Evolutionary conservation across 2,888 invertebrate genomes (phyloP), one percentile per base, ranked within the genome.

Genomic region (Caenorhabditis sp.): DNA sequence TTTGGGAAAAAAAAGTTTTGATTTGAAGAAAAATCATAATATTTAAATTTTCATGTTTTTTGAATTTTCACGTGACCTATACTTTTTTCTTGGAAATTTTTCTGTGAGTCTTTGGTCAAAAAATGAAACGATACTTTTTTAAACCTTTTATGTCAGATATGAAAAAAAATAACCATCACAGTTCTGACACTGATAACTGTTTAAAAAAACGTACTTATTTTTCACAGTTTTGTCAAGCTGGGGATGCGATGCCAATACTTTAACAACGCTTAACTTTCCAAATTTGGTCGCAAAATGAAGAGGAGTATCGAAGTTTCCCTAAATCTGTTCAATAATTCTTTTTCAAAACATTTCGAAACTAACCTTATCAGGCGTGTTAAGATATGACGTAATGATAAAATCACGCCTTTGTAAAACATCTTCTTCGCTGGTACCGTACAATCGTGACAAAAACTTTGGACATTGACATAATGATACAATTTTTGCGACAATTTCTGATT

Each of bases 301-400:
- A 21, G 81, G 81, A n/a, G 78, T 81, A 49, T 81, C 73, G 14
- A 62, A 69, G 12, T 62, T 66, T 53, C 61, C 17, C 60, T 50
- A 24, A 79, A 66, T n/a, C 77, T 76, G 27, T 61, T 69, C 36
- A 77, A 57, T 57, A 68, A 76, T 50, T 76, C 78, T 19, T 76
- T 53, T 10, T 78, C 81, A 37, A 81, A 75, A 66, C 12, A 77
- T 81, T 43, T 81, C 73, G 12, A 62, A 69, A 14, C 58, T 66
- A 43, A 73, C 74, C 61, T 81, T 81, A 53, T 81, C 81, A 3
- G 77, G 77, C 0, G 78, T 81, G 60, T 81, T 81, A 24, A 81
- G 43, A 53, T 76, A 78, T 4, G 78, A 77, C 36, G 58, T 60
- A 12, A 78, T 23, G 27, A 81, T 78, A 58, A 77, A 77, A 19